A percentile compares a stretch with the other conserved stretches of the same genome.
These are phyloP conservation scores for Dryobota labecula DNA, from an alignment of 2,888 invertebrate genomes.

Conservation along the genomic window DNA sequence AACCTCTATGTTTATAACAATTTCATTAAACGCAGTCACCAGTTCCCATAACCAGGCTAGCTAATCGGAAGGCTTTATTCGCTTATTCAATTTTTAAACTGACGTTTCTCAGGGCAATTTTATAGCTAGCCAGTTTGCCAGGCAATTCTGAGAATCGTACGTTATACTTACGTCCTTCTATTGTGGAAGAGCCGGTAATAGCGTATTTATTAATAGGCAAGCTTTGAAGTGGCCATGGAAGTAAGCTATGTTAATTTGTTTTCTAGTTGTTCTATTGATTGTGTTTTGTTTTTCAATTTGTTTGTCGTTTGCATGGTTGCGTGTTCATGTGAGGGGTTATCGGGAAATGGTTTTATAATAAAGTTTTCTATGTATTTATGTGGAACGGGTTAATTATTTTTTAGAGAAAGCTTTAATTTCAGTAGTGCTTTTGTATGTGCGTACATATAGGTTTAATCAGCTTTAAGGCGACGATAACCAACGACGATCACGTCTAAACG, in stretches of 20 bases:
- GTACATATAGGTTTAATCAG: not conserved
- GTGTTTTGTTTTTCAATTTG: conserved; percentile 40
- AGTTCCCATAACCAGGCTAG: conserved; percentile 74
- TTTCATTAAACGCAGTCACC: conserved; percentile 79
- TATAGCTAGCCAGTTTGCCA: conserved; percentile 45
- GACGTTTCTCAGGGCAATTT: conserved; percentile 72
- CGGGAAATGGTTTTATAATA: conserved; percentile 1
- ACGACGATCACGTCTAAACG: too few species aligned
- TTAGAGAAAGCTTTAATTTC: not conserved
- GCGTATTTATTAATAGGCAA: conserved; percentile 42
- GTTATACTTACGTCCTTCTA: conserved; percentile 23
- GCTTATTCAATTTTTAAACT: conserved; percentile 72
- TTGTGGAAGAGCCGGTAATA: conserved; percentile 23
- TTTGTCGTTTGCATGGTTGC: conserved; percentile 21
- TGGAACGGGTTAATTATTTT: conserved; percentile 1
- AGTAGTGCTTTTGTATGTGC: not conserved
- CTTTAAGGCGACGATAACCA: not conserved
- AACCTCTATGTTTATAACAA: conserved; percentile 78
- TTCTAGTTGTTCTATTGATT: conserved; percentile 34
- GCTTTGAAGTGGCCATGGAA: conserved; percentile 48
- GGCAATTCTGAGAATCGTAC: conserved; percentile 64
- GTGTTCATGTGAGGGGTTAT: conserved; percentile 6
- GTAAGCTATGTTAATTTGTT: conserved; percentile 43
- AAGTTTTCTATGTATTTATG: not conserved
- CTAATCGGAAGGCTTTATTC: conserved; percentile 74